Evolutionary conservation across 2,113 vertebrate genomes (phyloP).

Genomic region (Podarcis muralis): DNA sequence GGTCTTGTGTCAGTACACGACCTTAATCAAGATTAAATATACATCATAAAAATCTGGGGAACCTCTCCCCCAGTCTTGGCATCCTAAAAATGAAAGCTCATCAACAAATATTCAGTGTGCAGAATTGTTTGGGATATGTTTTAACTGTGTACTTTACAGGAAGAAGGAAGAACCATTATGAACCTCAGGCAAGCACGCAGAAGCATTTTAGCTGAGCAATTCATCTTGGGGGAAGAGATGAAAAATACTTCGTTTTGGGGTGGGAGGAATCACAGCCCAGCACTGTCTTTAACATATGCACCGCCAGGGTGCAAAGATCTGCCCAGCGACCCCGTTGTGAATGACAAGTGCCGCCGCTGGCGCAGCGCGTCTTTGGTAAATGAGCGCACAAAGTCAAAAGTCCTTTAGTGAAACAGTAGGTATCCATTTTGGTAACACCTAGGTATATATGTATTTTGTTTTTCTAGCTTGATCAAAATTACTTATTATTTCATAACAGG

Average conservation of each 20-base stretch:
- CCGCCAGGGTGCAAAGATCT: too few relatives aligned
- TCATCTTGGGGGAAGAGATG: background rate
- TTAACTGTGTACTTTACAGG: background rate
- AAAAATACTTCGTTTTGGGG: background rate
- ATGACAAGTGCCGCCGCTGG: too few relatives aligned
- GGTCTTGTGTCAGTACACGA: background rate
- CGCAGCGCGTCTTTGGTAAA: too few relatives aligned
- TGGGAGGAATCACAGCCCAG: background rate
- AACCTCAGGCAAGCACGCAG: background rate
- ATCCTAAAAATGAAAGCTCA: background rate
- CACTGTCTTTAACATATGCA: background rate
- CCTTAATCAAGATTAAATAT: background rate
- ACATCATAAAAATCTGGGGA: background rate
- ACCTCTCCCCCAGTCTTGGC: background rate
- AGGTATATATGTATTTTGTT: too few relatives aligned
- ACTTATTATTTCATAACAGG: too few relatives aligned
- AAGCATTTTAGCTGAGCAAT: background rate
- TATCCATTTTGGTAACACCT: too few relatives aligned
- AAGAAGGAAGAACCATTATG: constrained; percentile 19
- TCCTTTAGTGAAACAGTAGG: too few relatives aligned
- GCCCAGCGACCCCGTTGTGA: too few relatives aligned
- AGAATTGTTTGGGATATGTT: background rate
- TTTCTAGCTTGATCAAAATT: too few relatives aligned
- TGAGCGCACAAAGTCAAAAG: too few relatives aligned
- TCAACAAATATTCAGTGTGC: background rate